Evolutionary conservation across 2,797 vertebrate genomes (phyloP), one percentile per base, ranked within the genome.

Genomic region (Vespertilio murinus): DNA sequence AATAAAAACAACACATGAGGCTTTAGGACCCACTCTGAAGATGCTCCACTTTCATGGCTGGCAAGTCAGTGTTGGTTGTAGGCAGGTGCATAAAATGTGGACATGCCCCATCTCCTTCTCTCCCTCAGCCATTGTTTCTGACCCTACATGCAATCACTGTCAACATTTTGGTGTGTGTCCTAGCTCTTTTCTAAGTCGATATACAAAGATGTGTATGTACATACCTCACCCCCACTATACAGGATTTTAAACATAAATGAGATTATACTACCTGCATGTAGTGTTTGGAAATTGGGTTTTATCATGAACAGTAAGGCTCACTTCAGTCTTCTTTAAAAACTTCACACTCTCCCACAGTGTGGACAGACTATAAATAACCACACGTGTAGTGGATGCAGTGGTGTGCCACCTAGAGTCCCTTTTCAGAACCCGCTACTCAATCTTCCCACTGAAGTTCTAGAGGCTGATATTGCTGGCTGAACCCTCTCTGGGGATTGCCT

Each of bases 231-330:
- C 35, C 33, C 42, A 56, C 35, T 2, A 61, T 54, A 52, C 6
- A 82, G 45, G 22, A 67, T 30, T 86, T 70, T 71, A 85, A 89
- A 67, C 40, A 45, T 28, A 54, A 82, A 78, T 54, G 70, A 61
- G 33, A 35, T 33, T 64, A n/a, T 11, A 17, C 9, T 45, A 70
- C 4, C 71, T 56, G 56, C 35, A 1, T 40, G 49, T 16, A 25
- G 11, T 47, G 11, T 33, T 64, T 18, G 54, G 30, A 52, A 59
- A 67, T 45, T n/a, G 59, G 9, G 28, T 33, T 83, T 86, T 40
- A 77, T 25, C 42, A 20, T 30, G 16, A 47, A 40, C 67, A 3
- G 2, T 38, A 45, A 67, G 30, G 23, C 33, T 86, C 25, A 23
- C 12, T 40, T 35, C 30, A 30, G 54, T 64, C 35, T 88, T 74